Percentiles rank a stretch among this genome's conserved stretches.
These are phyloP conservation scores for Phocoena sinus DNA, from an alignment of 2,113 vertebrate genomes.

Conservation along the genomic window DNA sequence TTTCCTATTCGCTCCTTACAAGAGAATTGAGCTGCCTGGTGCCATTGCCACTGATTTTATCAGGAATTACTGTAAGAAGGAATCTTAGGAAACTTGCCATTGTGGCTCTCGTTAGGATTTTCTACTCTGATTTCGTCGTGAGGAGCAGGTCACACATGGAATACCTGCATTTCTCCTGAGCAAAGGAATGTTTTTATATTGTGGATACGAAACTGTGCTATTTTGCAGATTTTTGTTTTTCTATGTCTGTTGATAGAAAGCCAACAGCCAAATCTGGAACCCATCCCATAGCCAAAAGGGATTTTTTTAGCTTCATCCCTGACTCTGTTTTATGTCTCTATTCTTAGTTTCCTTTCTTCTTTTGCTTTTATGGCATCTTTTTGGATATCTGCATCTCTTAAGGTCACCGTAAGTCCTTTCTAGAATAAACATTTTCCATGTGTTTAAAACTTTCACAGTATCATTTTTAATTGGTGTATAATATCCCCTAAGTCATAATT, in stretches of 20 bases:
- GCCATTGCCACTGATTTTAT: neutral
- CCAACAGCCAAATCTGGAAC: neutral
- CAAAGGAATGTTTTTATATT: neutral
- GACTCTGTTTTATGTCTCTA: neutral
- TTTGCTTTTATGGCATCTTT: neutral
- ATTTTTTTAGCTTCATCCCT: neutral
- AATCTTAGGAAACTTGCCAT: neutral
- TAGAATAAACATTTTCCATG: neutral
- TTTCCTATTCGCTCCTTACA: neutral
- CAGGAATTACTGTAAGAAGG: neutral
- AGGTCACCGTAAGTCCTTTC: neutral
- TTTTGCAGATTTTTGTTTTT: neutral
- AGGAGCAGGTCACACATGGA: neutral
- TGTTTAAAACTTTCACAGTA: neutral
- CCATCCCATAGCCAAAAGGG: neutral
- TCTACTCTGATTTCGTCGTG: neutral
- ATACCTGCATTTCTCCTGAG: neutral
- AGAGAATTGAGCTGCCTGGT: neutral
- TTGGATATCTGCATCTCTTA: neutral
- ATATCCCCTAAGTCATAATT: neutral
- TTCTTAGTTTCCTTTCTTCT: neutral
- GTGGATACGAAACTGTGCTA: neutral
- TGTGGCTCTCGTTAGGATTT: neutral
- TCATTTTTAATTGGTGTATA: neutral
- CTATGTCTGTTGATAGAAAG: neutral